Evolutionary conservation across 2,797 vertebrate species (phyloP), one percentile per base, ranked within the genome.

Genomic region (Onychomys leucogaster): DNA sequence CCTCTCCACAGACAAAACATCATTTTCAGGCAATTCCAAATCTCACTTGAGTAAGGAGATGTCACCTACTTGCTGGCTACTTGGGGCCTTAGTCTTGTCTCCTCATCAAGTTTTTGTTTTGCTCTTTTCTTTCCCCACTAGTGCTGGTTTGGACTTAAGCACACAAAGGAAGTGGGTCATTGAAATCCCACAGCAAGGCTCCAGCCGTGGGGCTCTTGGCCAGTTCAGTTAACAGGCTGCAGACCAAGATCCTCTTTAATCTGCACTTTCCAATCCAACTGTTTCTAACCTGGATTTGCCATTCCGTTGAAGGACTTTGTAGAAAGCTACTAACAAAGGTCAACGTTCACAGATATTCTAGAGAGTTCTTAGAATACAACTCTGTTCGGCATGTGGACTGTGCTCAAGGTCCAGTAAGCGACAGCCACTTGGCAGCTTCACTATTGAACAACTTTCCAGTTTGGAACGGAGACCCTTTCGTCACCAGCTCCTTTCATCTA

Each of bases 291-390:
- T 89, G 57, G 76, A 84, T 80, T 88, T 85, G 41, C 29, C 89
- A 63, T 76, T 95, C 32, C 52, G 25, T 94, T 86, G 61, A 94
- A 82, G 75, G 46, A 87, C 21, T 92, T 84, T 71, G 77, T 82
- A 76, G 52, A 73, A 96, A 71, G 49, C 57, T 92, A 63, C 71
- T 76, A 55, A 69, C 52, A 88, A 93, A 43, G 55, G 34, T 52
- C 61, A 95, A 34, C 5, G 55, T 2, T n/a, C 37, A 77, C 14
- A 13, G 67, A 59, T 76, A 46, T 91, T 85, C 75, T 76, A 27
- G 34, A 85, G 76, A 55, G 34, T 89, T 92, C 93, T 63, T 57
- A 73, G 32, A 96, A 21, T 41, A 67, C 5, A 87, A 52, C 41
- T 55, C 65, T 71, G 61, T 17, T 61, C 82, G 63, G 55, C 17